Conservation (phyloP, 2,888 invertebrate species). For the Mesodorylaimus sp. region DNA sequence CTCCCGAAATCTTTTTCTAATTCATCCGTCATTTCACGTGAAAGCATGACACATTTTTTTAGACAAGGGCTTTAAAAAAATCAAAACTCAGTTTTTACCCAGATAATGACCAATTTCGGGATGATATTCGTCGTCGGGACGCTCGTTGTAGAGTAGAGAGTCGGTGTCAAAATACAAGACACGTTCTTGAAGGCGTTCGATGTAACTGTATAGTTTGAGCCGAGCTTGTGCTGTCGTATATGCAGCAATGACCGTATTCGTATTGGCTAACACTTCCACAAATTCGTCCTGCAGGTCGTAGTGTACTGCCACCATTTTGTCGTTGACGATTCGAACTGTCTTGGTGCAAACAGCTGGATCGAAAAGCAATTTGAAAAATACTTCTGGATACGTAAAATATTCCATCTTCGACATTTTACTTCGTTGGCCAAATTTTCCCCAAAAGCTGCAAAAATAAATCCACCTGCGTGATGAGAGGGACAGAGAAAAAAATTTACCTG, state of each 20-base stretch:
- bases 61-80: too few species aligned
- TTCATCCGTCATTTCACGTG: too few species aligned
- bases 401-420: constrained; percentile 3
- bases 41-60: too few species aligned
- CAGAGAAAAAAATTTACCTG: too few species aligned
- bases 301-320: constrained; percentile 5
- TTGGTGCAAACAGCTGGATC: constrained; percentile 2
- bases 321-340: constrained; percentile 5
- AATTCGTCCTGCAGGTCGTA: constrained; percentile 3
- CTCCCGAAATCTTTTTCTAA: too few species aligned
- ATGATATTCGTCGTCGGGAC: too few species aligned
- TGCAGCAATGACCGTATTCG: constrained; percentile 27
- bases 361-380: constrained; percentile 9
- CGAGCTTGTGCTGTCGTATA: constrained; percentile 29
- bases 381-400: constrained; percentile 9
- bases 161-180: constrained; percentile 31
- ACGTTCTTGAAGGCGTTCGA: constrained; percentile 22
- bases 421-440: constrained; percentile 13
- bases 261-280: not conserved
- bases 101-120: too few species aligned
- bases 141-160: too few species aligned
- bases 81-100: too few species aligned
- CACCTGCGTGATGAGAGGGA: not conserved
- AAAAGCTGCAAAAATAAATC: not conserved
- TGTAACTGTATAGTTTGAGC: constrained; percentile 23